Evolutionary conservation across 2,888 invertebrate species (phyloP).

Genomic region (Microctonus aethiopoides): DNA sequence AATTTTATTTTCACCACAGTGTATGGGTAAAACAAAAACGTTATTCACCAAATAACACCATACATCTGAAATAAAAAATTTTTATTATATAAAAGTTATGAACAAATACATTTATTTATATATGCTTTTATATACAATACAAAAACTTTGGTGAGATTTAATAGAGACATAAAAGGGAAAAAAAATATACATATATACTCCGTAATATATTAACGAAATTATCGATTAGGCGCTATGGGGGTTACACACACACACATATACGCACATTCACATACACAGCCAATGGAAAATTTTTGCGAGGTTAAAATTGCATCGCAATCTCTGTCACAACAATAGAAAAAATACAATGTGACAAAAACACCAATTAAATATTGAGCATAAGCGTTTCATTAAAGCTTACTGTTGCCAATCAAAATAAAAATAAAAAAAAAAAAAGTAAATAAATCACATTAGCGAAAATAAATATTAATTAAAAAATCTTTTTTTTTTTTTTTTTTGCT

Average conservation of each 20-base stretch:
- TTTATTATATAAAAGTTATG: conserved; percentile 4
- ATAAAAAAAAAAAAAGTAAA: neutral
- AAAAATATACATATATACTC: neutral
- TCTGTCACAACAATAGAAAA: conserved; percentile 32
- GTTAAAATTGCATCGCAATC: conserved; percentile 18
- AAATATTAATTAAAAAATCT: neutral
- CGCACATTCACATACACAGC: neutral
- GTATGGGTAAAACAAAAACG: conserved; percentile 4
- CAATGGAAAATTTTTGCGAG: conserved; percentile 6
- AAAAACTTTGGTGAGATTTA: neutral
- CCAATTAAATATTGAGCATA: neutral
- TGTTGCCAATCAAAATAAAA: too few relatives aligned
- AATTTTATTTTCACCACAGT: conserved; percentile 1
- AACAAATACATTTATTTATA: neutral
- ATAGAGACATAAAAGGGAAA: neutral
- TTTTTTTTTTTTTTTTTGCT: neutral
- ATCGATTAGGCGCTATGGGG: conserved; percentile 8
- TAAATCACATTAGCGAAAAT: neutral
- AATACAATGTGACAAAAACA: neutral
- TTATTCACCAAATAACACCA: conserved; percentile 16
- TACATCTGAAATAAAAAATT: conserved; percentile 24
- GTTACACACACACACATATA: neutral
- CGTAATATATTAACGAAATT: conserved; percentile 15
- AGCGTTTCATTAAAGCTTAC: too few relatives aligned
- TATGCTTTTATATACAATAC: neutral